Evolutionary conservation across 64 coral and sea anemone genomes (phyloP), one percentile per base, ranked within the genome.

Genomic region (Catalaphyllia jardinei): DNA sequence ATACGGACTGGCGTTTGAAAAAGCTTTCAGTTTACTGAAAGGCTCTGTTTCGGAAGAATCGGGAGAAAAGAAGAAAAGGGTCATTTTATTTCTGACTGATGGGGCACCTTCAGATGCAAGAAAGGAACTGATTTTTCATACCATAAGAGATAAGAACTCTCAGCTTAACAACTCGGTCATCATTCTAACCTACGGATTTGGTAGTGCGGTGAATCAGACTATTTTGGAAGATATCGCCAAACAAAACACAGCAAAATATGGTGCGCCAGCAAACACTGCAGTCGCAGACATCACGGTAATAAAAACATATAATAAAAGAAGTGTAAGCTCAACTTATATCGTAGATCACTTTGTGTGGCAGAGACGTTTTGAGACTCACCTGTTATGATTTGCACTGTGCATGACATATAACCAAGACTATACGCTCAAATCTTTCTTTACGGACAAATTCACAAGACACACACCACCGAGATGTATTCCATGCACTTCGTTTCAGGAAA

Each of bases 151-250:
- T 18, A 81, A 10, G 29, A 81, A 81, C 62, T 62, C 39, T 16
- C 29, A 81, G 15, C 59, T 81, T 4, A 81, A 81, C 16, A 81
- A 81, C 15, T 31, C 79, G 1, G 79, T 81, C 28, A 30, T 81
- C 24, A 81, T 81, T 62, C 59, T 81, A 33, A 81, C 79, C 15
- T 81, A 62, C 63, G 79, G 79, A 19, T 81, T 81, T 62, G 79
- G 79, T 35, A 35, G 55, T 46, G 42, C 42, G 1, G 29, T 62
- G 29, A 59, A 81, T 35, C 54, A 81, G 27, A 29, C 61, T 14
- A 64, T 83, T 31, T 60, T 83, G 1, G 62, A 10, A n/a, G 79
- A 83, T 29, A 64, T 83, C 11, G 79, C 79, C 7, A 46, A 6
- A 3, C 79, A 65, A 20, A 83, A 83, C 27, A 83, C 79, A 64